These are phyloP conservation scores for Hemichromis elongatus DNA, from an alignment of 2,113 vertebrate genomes.

Conservation along the genomic window DNA sequence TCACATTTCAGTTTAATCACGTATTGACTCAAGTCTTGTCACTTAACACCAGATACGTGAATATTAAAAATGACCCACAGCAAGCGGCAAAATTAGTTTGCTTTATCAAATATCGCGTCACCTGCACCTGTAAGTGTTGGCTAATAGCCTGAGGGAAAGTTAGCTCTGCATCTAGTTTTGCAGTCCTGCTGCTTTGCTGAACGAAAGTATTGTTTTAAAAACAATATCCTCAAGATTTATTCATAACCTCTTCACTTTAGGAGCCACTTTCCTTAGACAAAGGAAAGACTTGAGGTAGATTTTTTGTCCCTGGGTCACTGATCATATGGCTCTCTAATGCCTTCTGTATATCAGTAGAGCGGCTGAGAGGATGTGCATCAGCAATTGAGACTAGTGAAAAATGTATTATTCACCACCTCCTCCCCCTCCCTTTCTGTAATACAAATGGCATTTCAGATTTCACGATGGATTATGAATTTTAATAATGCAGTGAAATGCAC, in stretches of 20 bases:
- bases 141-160: constrained; percentile 21
- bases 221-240: background rate
- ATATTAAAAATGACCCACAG: constrained; percentile 36
- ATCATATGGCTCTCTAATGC: constrained; percentile 2
- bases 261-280: background rate
- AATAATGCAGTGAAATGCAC: constrained; percentile 5
- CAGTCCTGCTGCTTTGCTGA: background rate
- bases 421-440: background rate
- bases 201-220: background rate
- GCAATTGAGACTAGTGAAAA: constrained; percentile 21
- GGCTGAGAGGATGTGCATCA: constrained; percentile 11
- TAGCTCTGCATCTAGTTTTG: background rate
- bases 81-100: constrained; percentile 4
- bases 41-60: constrained; percentile 21
- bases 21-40: constrained; percentile 29
- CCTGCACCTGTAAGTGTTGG: constrained; percentile 8
- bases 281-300: background rate
- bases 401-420: constrained; percentile 23
- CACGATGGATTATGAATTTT: constrained; percentile 2
- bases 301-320: background rate
- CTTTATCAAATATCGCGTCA: constrained; percentile 20
- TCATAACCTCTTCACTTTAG: background rate
- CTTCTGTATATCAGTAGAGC: background rate
- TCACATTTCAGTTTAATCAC: constrained; percentile 37
- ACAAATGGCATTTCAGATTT: constrained; percentile 32